These are phyloP conservation scores for Leistus spinibarbis DNA, from an alignment of 2,888 invertebrate species.

Conservation along the genomic window DNA sequence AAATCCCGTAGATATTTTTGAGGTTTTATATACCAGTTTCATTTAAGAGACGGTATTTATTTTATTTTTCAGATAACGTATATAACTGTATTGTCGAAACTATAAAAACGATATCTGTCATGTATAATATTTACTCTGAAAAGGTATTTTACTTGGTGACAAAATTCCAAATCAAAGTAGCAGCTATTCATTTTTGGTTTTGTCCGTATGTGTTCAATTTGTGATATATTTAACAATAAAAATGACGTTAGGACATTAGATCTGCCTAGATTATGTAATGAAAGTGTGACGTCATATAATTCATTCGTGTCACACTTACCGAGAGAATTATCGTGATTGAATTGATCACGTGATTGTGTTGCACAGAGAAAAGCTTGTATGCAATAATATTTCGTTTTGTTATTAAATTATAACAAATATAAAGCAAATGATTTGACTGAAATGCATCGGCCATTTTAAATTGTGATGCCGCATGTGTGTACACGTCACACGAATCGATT, in stretches of 20 bases:
- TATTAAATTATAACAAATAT: neutral
- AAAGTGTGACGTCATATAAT: neutral
- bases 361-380: too few species aligned
- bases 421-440: too few species aligned
- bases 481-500: neutral
- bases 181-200: neutral
- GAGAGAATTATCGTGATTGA: too few species aligned
- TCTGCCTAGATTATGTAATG: neutral
- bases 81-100: neutral
- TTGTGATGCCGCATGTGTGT: neutral
- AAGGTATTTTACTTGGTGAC: constrained; percentile 22
- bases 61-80: constrained; percentile 4
- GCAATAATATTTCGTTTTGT: too few species aligned
- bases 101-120: neutral
- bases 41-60: too few species aligned
- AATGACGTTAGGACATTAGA: neutral
- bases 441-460: neutral
- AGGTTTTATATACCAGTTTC: neutral
- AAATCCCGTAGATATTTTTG: neutral
- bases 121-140: neutral
- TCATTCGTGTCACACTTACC: neutral
- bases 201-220: constrained; percentile 18
- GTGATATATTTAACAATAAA: constrained; percentile 5
- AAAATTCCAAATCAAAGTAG: neutral
- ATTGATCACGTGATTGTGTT: too few species aligned